Conservation (phyloP, 2,113 vertebrate genomes). For the Strix uralensis region DNA sequence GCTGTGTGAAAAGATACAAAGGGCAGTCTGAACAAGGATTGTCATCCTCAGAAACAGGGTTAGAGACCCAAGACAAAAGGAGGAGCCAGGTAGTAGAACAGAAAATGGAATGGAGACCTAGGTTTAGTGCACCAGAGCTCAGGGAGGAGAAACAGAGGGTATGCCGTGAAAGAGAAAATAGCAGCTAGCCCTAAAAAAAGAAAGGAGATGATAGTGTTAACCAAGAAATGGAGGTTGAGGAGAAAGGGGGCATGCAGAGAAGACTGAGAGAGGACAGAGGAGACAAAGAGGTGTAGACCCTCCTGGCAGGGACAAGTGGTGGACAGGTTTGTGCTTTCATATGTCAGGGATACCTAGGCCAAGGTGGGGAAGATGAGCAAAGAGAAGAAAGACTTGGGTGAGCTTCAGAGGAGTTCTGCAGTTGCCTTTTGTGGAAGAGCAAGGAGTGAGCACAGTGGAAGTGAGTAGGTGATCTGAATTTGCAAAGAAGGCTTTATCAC, state of each 20-base stretch:
- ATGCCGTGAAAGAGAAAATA: background rate
- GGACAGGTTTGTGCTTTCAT: background rate
- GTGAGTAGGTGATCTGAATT: background rate
- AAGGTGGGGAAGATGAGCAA: background rate
- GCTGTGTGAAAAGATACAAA: background rate
- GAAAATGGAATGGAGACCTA: background rate
- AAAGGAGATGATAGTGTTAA: background rate
- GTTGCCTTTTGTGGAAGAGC: background rate
- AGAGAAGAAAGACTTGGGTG: background rate
- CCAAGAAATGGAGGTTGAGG: background rate
- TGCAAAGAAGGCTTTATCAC: background rate
- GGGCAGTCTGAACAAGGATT: background rate
- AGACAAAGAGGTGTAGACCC: background rate
- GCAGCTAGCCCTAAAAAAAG: background rate
- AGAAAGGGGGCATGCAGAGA: background rate
- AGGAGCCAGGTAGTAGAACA: background rate
- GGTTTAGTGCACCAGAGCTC: background rate
- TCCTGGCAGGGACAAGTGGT: background rate
- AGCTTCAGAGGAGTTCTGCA: background rate
- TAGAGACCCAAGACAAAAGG: background rate
- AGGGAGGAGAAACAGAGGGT: background rate
- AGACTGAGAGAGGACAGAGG: background rate
- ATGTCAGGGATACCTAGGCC: background rate
- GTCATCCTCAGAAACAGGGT: background rate
- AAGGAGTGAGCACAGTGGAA: background rate